A percentile compares a stretch with the other conserved stretches of the same genome.
These are phyloP conservation scores for Glaucidium brasilianum DNA, from an alignment of 2,113 vertebrate genomes.

Conservation along the genomic window DNA sequence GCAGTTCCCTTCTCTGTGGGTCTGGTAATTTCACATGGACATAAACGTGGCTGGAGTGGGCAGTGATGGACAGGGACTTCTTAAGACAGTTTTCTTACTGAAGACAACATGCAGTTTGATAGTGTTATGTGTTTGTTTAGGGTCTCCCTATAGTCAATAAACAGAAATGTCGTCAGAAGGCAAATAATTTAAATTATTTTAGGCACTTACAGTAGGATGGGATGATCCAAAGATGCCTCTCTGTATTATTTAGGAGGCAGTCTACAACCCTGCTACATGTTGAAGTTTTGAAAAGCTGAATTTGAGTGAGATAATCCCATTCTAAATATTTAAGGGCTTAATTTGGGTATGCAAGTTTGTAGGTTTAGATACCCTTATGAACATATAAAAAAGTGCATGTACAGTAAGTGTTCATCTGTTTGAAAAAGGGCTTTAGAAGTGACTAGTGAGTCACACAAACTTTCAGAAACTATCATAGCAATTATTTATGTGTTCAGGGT, in stretches of 20 bases:
- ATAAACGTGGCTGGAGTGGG: neutral
- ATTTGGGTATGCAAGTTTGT: neutral
- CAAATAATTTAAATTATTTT: neutral
- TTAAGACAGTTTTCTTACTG: neutral
- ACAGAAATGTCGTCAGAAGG: neutral
- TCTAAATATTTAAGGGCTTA: neutral
- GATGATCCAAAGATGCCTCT: neutral
- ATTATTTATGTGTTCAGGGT: neutral
- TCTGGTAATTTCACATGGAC: neutral
- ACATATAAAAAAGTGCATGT: neutral
- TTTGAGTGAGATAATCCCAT: neutral
- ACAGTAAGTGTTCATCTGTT: neutral
- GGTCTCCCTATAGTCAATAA: neutral
- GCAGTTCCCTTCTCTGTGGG: neutral
- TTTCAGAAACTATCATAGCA: neutral
- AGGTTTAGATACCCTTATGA: neutral
- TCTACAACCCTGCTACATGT: neutral
- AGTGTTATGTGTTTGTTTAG: neutral
- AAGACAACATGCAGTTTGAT: neutral
- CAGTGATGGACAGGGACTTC: neutral
- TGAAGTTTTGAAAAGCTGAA: neutral
- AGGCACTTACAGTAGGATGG: neutral
- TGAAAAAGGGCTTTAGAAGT: neutral
- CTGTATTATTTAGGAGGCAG: neutral
- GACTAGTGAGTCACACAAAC: neutral